Conservation (phyloP, 2,113 vertebrate genomes). For the Stigmatopora nigra region DNA sequence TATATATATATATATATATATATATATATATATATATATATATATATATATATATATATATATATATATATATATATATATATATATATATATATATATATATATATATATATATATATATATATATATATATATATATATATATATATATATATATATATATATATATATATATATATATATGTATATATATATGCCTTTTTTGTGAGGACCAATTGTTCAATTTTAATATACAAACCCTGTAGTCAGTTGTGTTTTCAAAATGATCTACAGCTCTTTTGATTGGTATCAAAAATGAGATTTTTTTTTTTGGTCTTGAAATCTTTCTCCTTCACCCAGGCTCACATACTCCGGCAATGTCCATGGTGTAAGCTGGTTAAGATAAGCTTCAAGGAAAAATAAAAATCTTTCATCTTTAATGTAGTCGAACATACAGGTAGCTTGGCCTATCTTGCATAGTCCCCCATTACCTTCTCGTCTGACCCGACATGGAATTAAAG, state of each 20-base stretch:
- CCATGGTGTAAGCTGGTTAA: slow-evolving; percentile 45
- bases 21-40: too few species aligned
- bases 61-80: background rate
- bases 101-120: too few species aligned
- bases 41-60: background rate
- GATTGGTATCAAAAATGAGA: slow-evolving; percentile 47
- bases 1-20: background rate
- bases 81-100: too few species aligned
- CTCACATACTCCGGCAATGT: slow-evolving; percentile 41
- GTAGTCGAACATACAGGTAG: slow-evolving; percentile 58
- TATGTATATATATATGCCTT: background rate
- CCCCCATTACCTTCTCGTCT: slow-evolving; percentile 57
- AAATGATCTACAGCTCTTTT: slow-evolving; percentile 46
- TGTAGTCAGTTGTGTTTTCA: slow-evolving; percentile 31
- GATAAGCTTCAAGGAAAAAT: slow-evolving; percentile 58
- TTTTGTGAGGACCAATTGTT: too few species aligned
- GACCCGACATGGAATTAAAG: slow-evolving; percentile 84
- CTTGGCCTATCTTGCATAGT: slow-evolving; percentile 54
- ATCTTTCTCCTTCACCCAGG: slow-evolving; percentile 45
- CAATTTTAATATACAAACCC: slow-evolving; percentile 29
- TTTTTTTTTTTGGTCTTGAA: slow-evolving; percentile 53
- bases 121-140: too few species aligned
- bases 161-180: background rate
- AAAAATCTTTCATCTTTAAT: slow-evolving; percentile 62
- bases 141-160: too few species aligned